phyloP scores from a whole-genome alignment of 1,140 invertebrate species.

The Platyscapa corneri region DNA sequence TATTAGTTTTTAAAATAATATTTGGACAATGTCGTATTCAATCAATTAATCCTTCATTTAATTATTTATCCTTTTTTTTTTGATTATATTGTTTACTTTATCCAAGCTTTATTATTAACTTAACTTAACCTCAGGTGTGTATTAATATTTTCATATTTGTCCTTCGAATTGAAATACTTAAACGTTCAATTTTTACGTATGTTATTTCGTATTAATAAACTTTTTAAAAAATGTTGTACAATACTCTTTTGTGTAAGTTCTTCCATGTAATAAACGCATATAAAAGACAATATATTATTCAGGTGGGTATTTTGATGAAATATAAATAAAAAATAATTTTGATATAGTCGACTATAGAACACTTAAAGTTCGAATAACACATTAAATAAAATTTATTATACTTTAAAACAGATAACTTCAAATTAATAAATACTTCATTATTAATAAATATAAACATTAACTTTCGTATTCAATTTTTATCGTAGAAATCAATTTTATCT shows the following conservation, averaged over 20 bases:
- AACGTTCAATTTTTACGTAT: not conserved
- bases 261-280: not conserved
- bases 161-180: not conserved
- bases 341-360: constrained; percentile 54
- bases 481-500: not conserved
- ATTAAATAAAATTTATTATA: constrained; percentile 49
- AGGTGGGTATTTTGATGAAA: not conserved
- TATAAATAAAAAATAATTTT: not conserved
- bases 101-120: not conserved
- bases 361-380: constrained; percentile 57
- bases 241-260: too few species aligned
- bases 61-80: too few species aligned
- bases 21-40: not conserved
- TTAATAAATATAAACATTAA: constrained; percentile 14
- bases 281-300: not conserved
- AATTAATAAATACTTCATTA: constrained; percentile 29
- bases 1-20: not conserved
- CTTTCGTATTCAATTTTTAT: constrained; percentile 19
- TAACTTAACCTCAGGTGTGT: too few species aligned
- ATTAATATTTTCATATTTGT: not conserved
- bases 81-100: not conserved
- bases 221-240: not conserved
- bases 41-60: too few species aligned
- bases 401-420: constrained; percentile 25
- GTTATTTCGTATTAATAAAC: not conserved